Percentiles rank a stretch among this genome's conserved stretches.
Conservation (phyloP, 2,113 vertebrate species). For the Chaetorhynchus papuensis region DNA sequence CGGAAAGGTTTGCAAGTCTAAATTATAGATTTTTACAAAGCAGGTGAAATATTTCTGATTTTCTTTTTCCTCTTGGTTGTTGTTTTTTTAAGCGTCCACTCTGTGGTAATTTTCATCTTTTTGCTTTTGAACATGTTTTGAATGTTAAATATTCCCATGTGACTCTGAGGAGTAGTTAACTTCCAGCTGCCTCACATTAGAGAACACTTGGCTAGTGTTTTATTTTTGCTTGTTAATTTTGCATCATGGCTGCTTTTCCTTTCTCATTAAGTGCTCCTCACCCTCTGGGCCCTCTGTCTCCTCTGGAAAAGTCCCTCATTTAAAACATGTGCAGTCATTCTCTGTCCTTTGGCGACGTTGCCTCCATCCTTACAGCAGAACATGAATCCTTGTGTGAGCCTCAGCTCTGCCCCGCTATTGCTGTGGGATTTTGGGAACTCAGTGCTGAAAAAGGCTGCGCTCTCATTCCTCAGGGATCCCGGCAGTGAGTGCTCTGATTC, state of each 20-base stretch:
- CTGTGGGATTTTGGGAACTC: not conserved
- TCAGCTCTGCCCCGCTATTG: not conserved
- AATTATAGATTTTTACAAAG: not conserved
- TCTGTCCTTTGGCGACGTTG: not conserved
- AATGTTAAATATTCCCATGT: not conserved
- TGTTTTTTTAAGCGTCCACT: not conserved
- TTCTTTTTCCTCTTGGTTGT: not conserved
- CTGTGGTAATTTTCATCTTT: not conserved
- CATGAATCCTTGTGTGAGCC: not conserved
- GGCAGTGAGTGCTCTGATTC: not conserved
- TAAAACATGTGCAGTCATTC: not conserved
- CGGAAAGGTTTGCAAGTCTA: slow-evolving; percentile 82
- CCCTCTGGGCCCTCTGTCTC: not conserved
- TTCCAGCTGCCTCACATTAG: not conserved
- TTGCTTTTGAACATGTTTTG: not conserved
- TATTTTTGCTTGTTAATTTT: not conserved
- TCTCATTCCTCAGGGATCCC: not conserved
- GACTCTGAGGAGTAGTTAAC: not conserved
- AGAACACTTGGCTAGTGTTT: not conserved
- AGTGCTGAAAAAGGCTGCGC: not conserved
- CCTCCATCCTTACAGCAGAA: not conserved
- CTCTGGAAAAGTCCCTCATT: not conserved
- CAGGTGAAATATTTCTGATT: not conserved
- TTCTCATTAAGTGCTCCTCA: not conserved
- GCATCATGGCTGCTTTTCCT: not conserved